Conservation (phyloP, 2,797 vertebrate genomes). For the Erithacus rubecula region DNA sequence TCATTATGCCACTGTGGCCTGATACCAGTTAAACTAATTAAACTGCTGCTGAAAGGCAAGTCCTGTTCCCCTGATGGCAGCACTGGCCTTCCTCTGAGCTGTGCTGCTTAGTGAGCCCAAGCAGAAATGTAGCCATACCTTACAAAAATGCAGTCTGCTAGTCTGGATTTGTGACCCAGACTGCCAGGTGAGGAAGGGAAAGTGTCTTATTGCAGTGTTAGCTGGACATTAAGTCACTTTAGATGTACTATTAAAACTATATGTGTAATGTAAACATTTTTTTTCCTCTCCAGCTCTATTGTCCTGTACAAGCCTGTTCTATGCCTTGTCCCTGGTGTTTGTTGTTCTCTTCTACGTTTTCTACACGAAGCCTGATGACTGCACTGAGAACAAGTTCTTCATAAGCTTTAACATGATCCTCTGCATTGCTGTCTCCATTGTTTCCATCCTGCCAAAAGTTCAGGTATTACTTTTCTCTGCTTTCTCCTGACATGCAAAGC, state of each 20-base stretch:
- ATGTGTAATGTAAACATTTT: not conserved
- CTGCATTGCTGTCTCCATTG: constrained; percentile 81
- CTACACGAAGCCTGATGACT: constrained; percentile 84
- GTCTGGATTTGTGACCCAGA: not conserved
- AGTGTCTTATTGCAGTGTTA: not conserved
- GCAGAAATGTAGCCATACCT: not conserved
- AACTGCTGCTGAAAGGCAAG: not conserved
- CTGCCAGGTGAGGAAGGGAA: not conserved
- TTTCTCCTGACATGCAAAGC: not conserved
- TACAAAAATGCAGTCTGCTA: not conserved
- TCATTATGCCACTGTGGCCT: not conserved
- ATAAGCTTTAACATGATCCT: constrained; percentile 88
- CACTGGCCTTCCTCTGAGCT: not conserved
- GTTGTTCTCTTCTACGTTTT: constrained; percentile 80
- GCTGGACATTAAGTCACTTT: not conserved
- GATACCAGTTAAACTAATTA: not conserved
- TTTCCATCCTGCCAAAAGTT: constrained; percentile 87
- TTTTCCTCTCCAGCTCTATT: constrained; percentile 77
- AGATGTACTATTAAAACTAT: not conserved
- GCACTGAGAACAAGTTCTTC: constrained; percentile 90
- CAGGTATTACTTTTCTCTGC: constrained; percentile 79
- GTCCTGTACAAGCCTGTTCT: constrained; percentile 79
- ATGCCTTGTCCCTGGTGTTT: constrained; percentile 76
- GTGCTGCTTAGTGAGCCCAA: not conserved
- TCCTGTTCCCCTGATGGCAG: not conserved